Evolutionary conservation across 1,140 invertebrate genomes (phyloP), one percentile per base, ranked within the genome.

Genomic region (Thaumetopoea pityocampa): DNA sequence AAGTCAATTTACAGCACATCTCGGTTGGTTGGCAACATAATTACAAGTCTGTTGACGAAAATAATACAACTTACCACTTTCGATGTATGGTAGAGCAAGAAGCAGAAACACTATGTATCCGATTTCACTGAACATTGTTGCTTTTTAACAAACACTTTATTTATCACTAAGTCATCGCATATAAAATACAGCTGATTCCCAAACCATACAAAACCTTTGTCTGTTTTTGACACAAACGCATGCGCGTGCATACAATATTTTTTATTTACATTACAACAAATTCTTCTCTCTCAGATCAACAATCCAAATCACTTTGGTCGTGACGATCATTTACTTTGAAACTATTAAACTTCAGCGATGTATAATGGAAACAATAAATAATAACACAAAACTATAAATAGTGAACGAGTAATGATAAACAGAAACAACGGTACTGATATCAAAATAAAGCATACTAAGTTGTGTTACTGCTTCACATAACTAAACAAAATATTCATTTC

Each of bases 121-220:
- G 86, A 86, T 87, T 80, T 86, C 86, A 86, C 83, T 87, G 56
- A 87, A 85, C 87, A 88, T 88, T 86, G 83, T 88, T 70, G 68
- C 68, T 70, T 71, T 67, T 52, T 63, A 77, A 73, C 67, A 74
- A 65, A 79, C 73, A 74, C 73, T 76, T 72, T 73, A 71, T 51
- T 47, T 72, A 78, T 68, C 68, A 81, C 77, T 77, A 78, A 81
- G 71, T 74, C 80, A 84, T 84, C 50, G 71, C 80, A 84, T 71
- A 69, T 51, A 67, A 41, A 62, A 67, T 85, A 84, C 86, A 87
- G 86, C 86, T 87, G 86, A 87, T 85, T 85, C 78, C 71, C 67
- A 76, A 81, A 76, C 61, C 69, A 85, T 74, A 86, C 79, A 82
- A 85, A 86, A 87, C 85, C 85, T 87, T 86, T 87, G 85, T 86